A percentile compares a stretch with the other conserved stretches of the same genome.
phyloP scores from a whole-genome alignment of 2,888 invertebrate species.

The Cataglyphis rosenhaueri region DNA sequence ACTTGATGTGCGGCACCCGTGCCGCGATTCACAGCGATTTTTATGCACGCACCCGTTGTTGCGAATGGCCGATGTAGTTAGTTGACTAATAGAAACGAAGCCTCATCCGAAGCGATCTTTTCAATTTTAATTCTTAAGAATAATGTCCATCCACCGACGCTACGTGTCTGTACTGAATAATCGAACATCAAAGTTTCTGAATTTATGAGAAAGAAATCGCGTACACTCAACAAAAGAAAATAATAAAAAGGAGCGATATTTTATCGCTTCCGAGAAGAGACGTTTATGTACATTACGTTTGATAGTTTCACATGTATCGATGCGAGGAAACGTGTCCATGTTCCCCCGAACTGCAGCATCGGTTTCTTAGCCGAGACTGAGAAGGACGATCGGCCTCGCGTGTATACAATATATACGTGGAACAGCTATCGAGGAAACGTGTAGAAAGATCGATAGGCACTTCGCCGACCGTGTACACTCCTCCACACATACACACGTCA shows the following conservation, averaged over 20 bases:
- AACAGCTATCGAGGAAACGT: constrained; percentile 34
- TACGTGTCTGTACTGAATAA: background rate
- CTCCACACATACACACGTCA: constrained; percentile 2
- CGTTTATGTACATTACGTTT: background rate
- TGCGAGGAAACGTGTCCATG: constrained; percentile 13
- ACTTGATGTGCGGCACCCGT: constrained; percentile 61
- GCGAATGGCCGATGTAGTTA: constrained; percentile 32
- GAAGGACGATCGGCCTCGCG: background rate
- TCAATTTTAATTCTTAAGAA: background rate
- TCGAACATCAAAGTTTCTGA: background rate
- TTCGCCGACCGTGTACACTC: background rate
- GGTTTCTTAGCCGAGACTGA: background rate
- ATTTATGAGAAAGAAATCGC: background rate
- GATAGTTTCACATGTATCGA: constrained; percentile 23
- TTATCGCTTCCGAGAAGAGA: background rate
- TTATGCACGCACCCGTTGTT: constrained; percentile 49
- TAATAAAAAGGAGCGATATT: background rate
- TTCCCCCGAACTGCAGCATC: background rate
- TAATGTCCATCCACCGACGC: background rate
- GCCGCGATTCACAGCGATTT: constrained; percentile 42
- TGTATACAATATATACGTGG: constrained; percentile 11
- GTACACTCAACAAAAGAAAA: background rate
- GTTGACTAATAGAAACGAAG: constrained; percentile 42
- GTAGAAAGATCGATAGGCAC: constrained; percentile 57
- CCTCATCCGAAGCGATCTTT: background rate